Conservation (phyloP, 2,888 invertebrate species). For the Drosophila mimetica region DNA sequence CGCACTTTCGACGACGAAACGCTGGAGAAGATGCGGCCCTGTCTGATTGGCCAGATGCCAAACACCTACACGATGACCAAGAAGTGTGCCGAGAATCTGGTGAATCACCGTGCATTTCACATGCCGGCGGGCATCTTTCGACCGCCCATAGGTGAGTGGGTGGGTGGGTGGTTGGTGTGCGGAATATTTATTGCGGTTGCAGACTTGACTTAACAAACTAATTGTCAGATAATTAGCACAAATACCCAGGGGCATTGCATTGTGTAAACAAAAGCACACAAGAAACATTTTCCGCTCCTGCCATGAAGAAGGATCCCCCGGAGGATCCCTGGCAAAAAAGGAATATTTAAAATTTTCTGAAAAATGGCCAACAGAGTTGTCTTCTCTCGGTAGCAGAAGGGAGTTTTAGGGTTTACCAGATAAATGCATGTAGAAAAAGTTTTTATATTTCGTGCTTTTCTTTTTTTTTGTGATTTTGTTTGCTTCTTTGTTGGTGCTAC, state of each 20-base stretch:
- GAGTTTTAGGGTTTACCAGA: slow-evolving; percentile 52
- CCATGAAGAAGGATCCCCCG: slow-evolving; percentile 19
- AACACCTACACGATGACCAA: slow-evolving; percentile 85
- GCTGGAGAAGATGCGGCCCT: slow-evolving; percentile 83
- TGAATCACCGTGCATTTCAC: slow-evolving; percentile 83
- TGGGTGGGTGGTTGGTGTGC: neutral
- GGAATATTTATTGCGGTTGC: slow-evolving; percentile 55
- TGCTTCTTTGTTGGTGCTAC: slow-evolving; percentile 18
- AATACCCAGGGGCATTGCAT: slow-evolving; percentile 60
- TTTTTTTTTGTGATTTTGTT: slow-evolving; percentile 10
- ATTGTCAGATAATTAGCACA: slow-evolving; percentile 81
- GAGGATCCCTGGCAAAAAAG: slow-evolving; percentile 37
- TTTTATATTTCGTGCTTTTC: slow-evolving; percentile 21
- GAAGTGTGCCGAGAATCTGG: slow-evolving; percentile 84
- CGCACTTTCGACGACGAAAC: slow-evolving; percentile 83
- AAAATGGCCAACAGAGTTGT: slow-evolving; percentile 68
- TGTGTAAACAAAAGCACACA: slow-evolving; percentile 24
- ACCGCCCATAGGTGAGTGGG: slow-evolving; percentile 83
- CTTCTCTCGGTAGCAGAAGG: slow-evolving; percentile 27
- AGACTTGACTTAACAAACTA: slow-evolving; percentile 76
- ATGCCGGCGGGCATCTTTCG: slow-evolving; percentile 84
- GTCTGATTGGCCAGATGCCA: slow-evolving; percentile 84
- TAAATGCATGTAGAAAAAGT: slow-evolving; percentile 76
- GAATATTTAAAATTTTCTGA: slow-evolving; percentile 74
- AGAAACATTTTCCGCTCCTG: slow-evolving; percentile 18